A percentile compares a stretch with the other conserved stretches of the same genome.
phyloP scores from a whole-genome alignment of 1,140 invertebrate genomes.

The Microplitis mediator region DNA sequence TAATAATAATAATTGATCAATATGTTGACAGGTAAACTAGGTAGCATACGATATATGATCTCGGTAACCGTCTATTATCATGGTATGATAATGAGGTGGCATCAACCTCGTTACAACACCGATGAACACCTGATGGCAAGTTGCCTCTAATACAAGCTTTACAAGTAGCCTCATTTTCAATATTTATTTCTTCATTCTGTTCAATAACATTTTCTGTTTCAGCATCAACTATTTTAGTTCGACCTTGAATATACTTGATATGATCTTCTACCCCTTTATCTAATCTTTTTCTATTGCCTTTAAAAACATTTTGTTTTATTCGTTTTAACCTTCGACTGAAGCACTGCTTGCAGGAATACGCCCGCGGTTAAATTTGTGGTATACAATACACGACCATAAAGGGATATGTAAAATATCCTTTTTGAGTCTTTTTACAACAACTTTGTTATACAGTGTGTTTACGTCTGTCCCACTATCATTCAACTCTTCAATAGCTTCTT shows the following conservation, averaged over 20 bases:
- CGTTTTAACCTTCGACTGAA: slow-evolving; percentile 24
- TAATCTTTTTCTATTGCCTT: background rate
- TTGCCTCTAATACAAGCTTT: slow-evolving; percentile 29
- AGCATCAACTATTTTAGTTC: slow-evolving; percentile 6
- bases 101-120: slow-evolving; percentile 13
- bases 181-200: background rate
- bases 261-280: slow-evolving; percentile 8
- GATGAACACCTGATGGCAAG: slow-evolving; percentile 24
- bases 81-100: no score
- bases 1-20: no score
- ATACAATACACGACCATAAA: slow-evolving; percentile 18
- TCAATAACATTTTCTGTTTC: background rate
- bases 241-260: slow-evolving; percentile 18
- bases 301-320: slow-evolving; percentile 15
- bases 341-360: slow-evolving; percentile 26
- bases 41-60: no score
- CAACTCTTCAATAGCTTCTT: background rate
- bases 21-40: no score
- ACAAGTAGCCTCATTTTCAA: background rate
- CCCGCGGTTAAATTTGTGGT: slow-evolving; percentile 22
- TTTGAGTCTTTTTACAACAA: slow-evolving; percentile 2
- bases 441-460: background rate
- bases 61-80: no score
- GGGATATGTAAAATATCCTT: slow-evolving; percentile 11
- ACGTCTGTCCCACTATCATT: slow-evolving; percentile 6